Evolutionary conservation across 2,113 vertebrate genomes (phyloP), one percentile per base, ranked within the genome.

Genomic region (Prochilodus magdalenae): DNA sequence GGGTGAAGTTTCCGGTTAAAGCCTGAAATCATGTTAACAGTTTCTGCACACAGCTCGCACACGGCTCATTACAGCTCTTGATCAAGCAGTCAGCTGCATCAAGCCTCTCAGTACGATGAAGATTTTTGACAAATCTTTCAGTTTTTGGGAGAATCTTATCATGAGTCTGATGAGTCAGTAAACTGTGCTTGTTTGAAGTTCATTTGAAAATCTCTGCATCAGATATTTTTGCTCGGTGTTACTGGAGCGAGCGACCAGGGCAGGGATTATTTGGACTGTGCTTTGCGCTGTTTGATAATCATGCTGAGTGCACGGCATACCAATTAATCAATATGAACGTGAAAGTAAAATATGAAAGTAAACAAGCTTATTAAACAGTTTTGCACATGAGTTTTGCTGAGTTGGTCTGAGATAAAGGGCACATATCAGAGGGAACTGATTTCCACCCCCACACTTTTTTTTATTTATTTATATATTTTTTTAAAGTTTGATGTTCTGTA

Each of bases 171-270:
- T 69, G 53, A 57, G 30, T 70, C 33, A 55, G 53, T 29, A 12
- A 60, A 59, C 14, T 40, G 36, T 24, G 12, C 22, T n/a, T 49
- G 44, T 80, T 72, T 62, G 29, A 72, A 80, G 55, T 72, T 80
- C 55, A 72, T 70, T 44, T 24, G 33, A 67, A 40, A 70, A 44
- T 44, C 8, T 22, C 20, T 70, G 11, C 40, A 13, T 24, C 20
- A 44, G 66, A 70, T 24, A 13, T 22, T 15, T 70, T 40, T 70
- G 40, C 33, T 12, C 33, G n/a, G 13, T 70, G 20, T 40, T 44
- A 44, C 33, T 24, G 36, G 33, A 44, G 24, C 36, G 33, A 24
- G 13, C n/a, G 6, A 22, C 22, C 1, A 24, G 22, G 44, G 66
- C 66, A 40, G 66, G 66, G 66, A 12, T 44, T 24, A 24, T 13